Percentiles rank a stretch among this genome's conserved stretches.
phyloP scores from a whole-genome alignment of 2,113 vertebrate genomes.

The Trochalopteron elliotii region DNA sequence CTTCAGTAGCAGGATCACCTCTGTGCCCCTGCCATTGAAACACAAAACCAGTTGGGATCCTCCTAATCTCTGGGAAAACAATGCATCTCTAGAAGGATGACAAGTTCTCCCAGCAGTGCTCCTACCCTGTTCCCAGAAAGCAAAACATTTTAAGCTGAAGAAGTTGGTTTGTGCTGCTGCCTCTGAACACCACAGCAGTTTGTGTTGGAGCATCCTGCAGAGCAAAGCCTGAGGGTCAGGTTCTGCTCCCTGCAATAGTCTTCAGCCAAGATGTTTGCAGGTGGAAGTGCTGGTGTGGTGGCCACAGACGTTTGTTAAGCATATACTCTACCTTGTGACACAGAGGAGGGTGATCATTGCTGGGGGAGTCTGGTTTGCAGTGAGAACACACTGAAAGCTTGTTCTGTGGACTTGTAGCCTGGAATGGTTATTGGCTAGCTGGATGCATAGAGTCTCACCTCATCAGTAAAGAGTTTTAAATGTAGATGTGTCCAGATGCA shows the following conservation, averaged over 20 bases:
- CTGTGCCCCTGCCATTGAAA: not conserved
- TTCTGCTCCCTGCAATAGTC: not conserved
- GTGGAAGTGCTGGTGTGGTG: not conserved
- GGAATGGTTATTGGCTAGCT: not conserved
- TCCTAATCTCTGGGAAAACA: not conserved
- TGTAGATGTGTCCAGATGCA: not conserved
- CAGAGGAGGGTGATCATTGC: not conserved
- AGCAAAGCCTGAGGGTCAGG: not conserved
- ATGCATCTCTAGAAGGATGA: not conserved
- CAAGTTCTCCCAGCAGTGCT: not conserved
- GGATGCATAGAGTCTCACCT: not conserved
- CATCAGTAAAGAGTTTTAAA: not conserved
- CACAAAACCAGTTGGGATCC: not conserved
- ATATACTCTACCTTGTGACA: not conserved
- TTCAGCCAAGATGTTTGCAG: not conserved
- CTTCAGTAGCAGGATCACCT: not conserved
- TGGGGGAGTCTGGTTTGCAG: not conserved
- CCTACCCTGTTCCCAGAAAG: not conserved
- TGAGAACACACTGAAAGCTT: not conserved
- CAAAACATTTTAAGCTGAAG: not conserved
- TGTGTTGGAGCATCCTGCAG: not conserved
- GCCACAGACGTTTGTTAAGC: conserved; percentile 36
- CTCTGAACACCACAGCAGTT: not conserved
- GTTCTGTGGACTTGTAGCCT: not conserved
- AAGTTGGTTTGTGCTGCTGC: not conserved